Evolutionary conservation across 2,888 invertebrate genomes (phyloP), one percentile per base, ranked within the genome.

Genomic region (Ormyrus rosae): DNA sequence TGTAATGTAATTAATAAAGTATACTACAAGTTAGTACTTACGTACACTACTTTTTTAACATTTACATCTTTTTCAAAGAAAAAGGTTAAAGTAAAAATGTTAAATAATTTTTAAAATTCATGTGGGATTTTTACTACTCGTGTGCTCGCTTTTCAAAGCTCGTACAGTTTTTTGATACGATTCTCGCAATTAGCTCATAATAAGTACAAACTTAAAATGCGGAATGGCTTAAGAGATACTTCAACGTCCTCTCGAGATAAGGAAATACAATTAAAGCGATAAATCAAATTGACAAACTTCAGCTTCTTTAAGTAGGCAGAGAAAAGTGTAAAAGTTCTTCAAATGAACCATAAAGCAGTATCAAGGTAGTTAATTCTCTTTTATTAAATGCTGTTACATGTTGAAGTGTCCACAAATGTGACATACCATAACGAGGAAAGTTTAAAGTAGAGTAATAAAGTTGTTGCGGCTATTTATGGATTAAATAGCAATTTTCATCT

Each of bases 261-360:
- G 72, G 13, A 48, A 64, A 73, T 55, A 64, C 63, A 73, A 73
- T 64, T 73, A 73, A 55, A 46, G 48, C 7, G 11, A 64, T 64
- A 63, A 73, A 73, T 73, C 64, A 63, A 73, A 73, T 73, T 55
- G 72, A 73, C 4, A 34, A 34, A 34, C 64, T 64, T 73, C 10
- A 34, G 63, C 55, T 13, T 55, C 64, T 64, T 48, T 55, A 19
- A 46, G 48, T n/a, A 11, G 53, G 11, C 46, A 10, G 10, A 46
- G 55, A 73, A 73, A 10, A 63, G 72, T 46, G 72, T 63, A 63
- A 63, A 73, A 73, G 13, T 73, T 73, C 6, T 64, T 55, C 19
- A 73, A 73, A 55, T 55, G 63, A 64, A 53, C 64, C 73, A 63
- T 73, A 73, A 73, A 64, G 64, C 5, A 64, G 65, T 74, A 65